Evolutionary conservation across 2,797 vertebrate genomes (phyloP).

Genomic region (Lophius americanus): DNA sequence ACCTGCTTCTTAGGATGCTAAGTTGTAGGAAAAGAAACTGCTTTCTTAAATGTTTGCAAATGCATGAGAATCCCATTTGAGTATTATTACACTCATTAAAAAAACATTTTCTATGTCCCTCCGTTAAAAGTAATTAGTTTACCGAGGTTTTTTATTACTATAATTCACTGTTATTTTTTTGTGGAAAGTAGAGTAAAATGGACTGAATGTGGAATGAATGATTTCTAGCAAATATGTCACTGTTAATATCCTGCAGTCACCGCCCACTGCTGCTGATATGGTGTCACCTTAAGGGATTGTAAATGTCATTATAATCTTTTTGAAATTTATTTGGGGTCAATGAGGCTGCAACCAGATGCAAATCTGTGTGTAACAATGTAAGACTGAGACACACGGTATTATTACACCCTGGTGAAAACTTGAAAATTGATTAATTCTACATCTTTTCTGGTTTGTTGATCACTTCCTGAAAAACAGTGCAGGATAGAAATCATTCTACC

Average conservation of each 20-base stretch:
- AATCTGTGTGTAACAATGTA: slow-evolving; percentile 65
- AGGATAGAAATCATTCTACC: slow-evolving; percentile 42
- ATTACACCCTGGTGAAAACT: slow-evolving; percentile 73
- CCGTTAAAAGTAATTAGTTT: slow-evolving; percentile 42
- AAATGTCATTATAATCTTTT: slow-evolving; percentile 64
- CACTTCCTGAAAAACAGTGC: slow-evolving; percentile 45
- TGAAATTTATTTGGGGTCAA: slow-evolving; percentile 52
- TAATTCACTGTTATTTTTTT: slow-evolving; percentile 54
- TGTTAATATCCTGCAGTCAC: slow-evolving; percentile 46
- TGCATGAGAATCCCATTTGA: slow-evolving; percentile 49
- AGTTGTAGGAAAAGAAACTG: slow-evolving; percentile 52
- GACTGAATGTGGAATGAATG: slow-evolving; percentile 69
- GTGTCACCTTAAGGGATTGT: slow-evolving; percentile 77
- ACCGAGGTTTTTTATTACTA: slow-evolving; percentile 52
- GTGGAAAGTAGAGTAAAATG: slow-evolving; percentile 50
- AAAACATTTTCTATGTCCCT: slow-evolving; percentile 43
- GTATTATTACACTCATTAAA: slow-evolving; percentile 17
- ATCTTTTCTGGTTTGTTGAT: slow-evolving; percentile 52
- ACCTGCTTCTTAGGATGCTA: slow-evolving; percentile 38
- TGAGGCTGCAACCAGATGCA: slow-evolving; percentile 62
- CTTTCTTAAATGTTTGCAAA: slow-evolving; percentile 45
- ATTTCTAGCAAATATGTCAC: slow-evolving; percentile 59
- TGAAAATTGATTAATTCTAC: slow-evolving; percentile 56
- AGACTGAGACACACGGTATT: slow-evolving; percentile 51
- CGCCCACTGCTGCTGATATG: slow-evolving; percentile 56